Conservation (phyloP, 2,113 vertebrate species). For the Paratilapia polleni region DNA sequence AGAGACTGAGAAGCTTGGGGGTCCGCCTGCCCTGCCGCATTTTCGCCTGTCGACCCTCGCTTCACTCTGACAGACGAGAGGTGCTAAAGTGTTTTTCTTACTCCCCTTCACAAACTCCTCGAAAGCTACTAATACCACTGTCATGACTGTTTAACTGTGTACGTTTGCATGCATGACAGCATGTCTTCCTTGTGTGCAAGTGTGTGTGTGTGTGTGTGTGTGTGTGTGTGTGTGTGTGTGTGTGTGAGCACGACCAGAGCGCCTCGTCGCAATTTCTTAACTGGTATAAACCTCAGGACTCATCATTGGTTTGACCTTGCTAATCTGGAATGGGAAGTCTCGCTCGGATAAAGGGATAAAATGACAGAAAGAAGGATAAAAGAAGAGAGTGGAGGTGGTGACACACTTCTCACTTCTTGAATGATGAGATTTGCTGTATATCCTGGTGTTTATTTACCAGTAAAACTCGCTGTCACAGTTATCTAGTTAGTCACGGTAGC, state of each 20-base stretch:
- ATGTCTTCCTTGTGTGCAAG: not conserved
- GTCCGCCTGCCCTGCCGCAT: slow-evolving; percentile 39
- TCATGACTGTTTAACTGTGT: slow-evolving; percentile 60
- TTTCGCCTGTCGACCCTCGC: slow-evolving; percentile 27
- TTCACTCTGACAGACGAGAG: slow-evolving; percentile 56
- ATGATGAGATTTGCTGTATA: slow-evolving; percentile 41
- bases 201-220: too few species aligned
- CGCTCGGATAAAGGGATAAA: slow-evolving; percentile 48
- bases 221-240: not conserved
- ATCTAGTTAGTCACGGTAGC: slow-evolving; percentile 56
- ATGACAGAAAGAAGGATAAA: slow-evolving; percentile 34
- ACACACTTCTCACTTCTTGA: slow-evolving; percentile 35
- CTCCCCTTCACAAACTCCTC: slow-evolving; percentile 46
- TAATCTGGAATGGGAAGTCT: slow-evolving; percentile 31
- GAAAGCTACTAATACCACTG: slow-evolving; percentile 68
- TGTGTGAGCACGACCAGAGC: not conserved
- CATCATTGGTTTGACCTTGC: slow-evolving; percentile 50
- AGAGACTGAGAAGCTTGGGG: slow-evolving; percentile 46
- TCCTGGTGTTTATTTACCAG: slow-evolving; percentile 55
- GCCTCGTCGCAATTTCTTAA: not conserved
- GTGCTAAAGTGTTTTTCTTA: slow-evolving; percentile 64
- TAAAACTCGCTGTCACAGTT: slow-evolving; percentile 28
- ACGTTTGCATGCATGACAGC: slow-evolving; percentile 15
- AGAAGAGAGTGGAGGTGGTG: slow-evolving; percentile 43
- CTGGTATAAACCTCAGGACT: slow-evolving; percentile 14